Conservation (phyloP, 2,888 invertebrate genomes). For the Mystacides longicornis region DNA sequence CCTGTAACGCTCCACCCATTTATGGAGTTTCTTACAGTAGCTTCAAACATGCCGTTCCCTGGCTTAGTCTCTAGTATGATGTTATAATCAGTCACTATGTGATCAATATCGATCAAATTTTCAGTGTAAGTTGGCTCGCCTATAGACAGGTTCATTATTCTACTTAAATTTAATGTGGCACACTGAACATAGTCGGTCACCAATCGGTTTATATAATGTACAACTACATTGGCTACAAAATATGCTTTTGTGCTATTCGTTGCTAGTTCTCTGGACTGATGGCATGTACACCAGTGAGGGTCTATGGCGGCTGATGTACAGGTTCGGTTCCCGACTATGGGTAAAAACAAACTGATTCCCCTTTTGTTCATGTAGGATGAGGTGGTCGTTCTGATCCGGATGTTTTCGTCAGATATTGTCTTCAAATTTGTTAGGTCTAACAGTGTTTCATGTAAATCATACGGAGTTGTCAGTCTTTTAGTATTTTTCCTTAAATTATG, state of each 20-base stretch:
- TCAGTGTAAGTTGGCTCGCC: slow-evolving; percentile 42
- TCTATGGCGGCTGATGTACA: slow-evolving; percentile 72
- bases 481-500: slow-evolving; percentile 59
- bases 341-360: slow-evolving; percentile 70
- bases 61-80: slow-evolving; percentile 58
- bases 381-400: slow-evolving; percentile 35
- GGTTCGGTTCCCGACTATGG: slow-evolving; percentile 62
- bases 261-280: slow-evolving; percentile 53
- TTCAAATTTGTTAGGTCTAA: slow-evolving; percentile 56
- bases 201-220: slow-evolving; percentile 58
- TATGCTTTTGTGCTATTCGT: slow-evolving; percentile 47
- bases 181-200: slow-evolving; percentile 57
- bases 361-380: slow-evolving; percentile 40
- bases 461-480: slow-evolving; percentile 71
- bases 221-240: slow-evolving; percentile 53
- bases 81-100: slow-evolving; percentile 54
- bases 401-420: slow-evolving; percentile 37
- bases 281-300: slow-evolving; percentile 85
- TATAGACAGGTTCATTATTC: slow-evolving; percentile 60
- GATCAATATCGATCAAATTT: slow-evolving; percentile 32
- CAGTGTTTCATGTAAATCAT: slow-evolving; percentile 76
- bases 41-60: slow-evolving; percentile 70
- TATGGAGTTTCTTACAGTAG: slow-evolving; percentile 51
- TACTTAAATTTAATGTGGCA: slow-evolving; percentile 52
- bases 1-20: slow-evolving; percentile 53